Base-by-base conservation (phyloP, 2,888 invertebrate species). In the Tricholauxania praeusta region DNA sequence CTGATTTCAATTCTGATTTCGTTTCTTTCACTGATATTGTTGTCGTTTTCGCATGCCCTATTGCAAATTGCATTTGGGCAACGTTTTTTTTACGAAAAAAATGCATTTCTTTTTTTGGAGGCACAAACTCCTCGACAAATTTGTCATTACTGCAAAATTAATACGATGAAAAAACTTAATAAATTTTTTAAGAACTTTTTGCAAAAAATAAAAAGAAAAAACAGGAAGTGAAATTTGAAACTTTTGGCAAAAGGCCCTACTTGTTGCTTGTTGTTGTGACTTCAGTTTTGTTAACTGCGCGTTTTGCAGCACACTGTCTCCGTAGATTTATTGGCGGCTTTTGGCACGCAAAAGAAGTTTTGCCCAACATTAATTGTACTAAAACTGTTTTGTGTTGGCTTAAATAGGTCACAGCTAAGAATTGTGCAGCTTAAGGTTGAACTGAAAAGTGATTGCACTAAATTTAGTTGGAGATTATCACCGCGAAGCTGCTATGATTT, bases 181-280 rank as follows among this genome's bases (percentile, higher is more conserved):
- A 53, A 66, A 63, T 39, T 48, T 69, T 52, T 28, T 28, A 4
- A 28, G 73, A 71, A 72, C 78, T 77, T 80, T 80, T 78, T 78
- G 80, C 66, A 60, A 60, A 67, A 48, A 52, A 53, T 52, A 12
- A 17, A 80, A 78, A 80, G 72, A 73, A 74, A 73, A 72, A 79
- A 83, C 83, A 84, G 84, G 84, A 84, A 84, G 83, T 84, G 84
- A 84, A 84, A 84, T 81, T 79, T 81, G 83, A 84, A 81, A 84
- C 84, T 83, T 83, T 81, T 74, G 69, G 39, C 73, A 67, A 72
- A 72, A 75, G 75, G 55, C 49, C 68, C 49, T 60, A 32, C 28
- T n/a, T 62, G 6, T 60, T 32, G 28, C 39, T 15, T 65, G 28
- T 49, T 70, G 19, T 48, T 70, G 51, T 39, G 75, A 69, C 57